Base-by-base conservation (phyloP, 2,888 invertebrate genomes). In the Macaria liturata region DNA sequence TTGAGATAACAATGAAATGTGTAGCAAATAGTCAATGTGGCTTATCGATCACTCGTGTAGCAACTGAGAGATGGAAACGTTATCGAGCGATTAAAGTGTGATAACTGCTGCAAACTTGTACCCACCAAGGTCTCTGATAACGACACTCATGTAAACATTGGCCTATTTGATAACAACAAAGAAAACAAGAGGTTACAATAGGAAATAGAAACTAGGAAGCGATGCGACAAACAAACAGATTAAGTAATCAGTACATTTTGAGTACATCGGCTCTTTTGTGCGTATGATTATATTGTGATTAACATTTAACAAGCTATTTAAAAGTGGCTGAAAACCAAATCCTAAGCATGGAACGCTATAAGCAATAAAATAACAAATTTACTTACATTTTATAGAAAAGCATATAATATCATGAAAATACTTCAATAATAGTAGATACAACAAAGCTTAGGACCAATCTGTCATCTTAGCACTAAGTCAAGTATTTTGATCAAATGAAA, bases 401-500 rank as follows among this genome's bases (percentile, higher is more conserved):
- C 5, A 4, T 4, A 7, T 6, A 7, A 37, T 37, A 37, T 20
- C 20, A 37, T 37, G 5, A 37, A 37, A 37, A 37, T 4, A 37
- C 5, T 37, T 37, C 3, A 7, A 4, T 37, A 37, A 7, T 20
- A 20, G 20, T 20, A 37, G 34, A 37, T 37, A 6, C 34, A 37
- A 7, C 34, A 3, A 37, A 7, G 34, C 7, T 2, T 6, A 37
- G 34, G 34, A 6, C 7, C 34, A 37, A 37, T 37, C 0, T 37
- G 34, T 37, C 34, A 37, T 37, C 34, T 7, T 4, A 37, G 34
- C 7, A 7, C 34, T 37, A 42, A 50, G 46, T 32, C 49, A 8
- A 46, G 32, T 32, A 43, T n/a, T 59, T 45, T 49, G 50, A 59
- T 54, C 58, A 54, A 47, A 59, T 54, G 50, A 59, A 59, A 59